Evolutionary conservation across 1,140 invertebrate species (phyloP).

Genomic region (Heliconius melpomene): DNA sequence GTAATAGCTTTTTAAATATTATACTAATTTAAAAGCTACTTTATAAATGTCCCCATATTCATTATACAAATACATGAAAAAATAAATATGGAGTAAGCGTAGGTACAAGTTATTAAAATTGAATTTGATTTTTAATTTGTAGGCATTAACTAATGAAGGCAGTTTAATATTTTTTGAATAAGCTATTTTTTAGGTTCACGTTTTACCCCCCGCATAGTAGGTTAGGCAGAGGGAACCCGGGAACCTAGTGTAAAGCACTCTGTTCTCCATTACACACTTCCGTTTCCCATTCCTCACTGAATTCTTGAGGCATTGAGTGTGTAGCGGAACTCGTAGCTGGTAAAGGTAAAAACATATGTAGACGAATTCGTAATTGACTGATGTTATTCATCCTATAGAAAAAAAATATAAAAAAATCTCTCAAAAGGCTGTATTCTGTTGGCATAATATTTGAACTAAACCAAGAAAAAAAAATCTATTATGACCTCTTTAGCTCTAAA

Average conservation of each 20-base stretch:
- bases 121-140: neutral
- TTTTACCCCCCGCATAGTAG: too few relatives aligned
- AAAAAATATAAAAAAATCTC: neutral
- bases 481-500: neutral
- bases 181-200: too few relatives aligned
- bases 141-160: neutral
- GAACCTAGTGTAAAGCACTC: too few relatives aligned
- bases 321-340: neutral
- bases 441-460: neutral
- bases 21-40: neutral
- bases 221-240: too few relatives aligned
- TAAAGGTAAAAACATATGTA: neutral
- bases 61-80: neutral
- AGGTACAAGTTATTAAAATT: neutral
- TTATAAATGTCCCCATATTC: neutral
- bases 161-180: neutral
- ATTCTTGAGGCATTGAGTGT: too few relatives aligned
- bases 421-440: too few relatives aligned
- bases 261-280: too few relatives aligned
- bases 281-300: too few relatives aligned
- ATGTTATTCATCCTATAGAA: neutral
- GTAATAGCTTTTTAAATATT: constrained; percentile 2
- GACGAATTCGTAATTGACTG: neutral
- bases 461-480: neutral
- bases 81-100: neutral